Base-by-base conservation (phyloP, 2,888 invertebrate genomes). In the Nomada fabriciana region DNA sequence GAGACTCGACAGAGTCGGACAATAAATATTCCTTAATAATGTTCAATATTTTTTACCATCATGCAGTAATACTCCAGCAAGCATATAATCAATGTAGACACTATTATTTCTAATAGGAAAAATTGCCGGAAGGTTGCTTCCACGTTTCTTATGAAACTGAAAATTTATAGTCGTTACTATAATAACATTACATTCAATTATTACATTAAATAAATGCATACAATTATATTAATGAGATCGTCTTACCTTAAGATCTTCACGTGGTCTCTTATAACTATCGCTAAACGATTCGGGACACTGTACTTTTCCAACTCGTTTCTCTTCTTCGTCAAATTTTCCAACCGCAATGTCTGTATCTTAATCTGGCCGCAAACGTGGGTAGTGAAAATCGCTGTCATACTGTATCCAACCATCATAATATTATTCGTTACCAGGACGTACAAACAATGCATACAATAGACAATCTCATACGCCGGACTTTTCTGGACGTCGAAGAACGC, bases 21-120 rank as follows among this genome's bases (percentile, higher is more conserved):
- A 9, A 7, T 7, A 4, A 36, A 70, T 43, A 29, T 29, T 13
- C 0, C 0, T 7, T 2, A 52, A 23, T 20, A 57, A 25, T 57
- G 23, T 57, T 13, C 3, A 57, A 57, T 57, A n/a, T n/a, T n/a
- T 9, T 63, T 76, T 89, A 92, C 92, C 90, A 86, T 89, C 72
- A 93, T 87, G 36, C 90, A 89, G 76, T 91, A 91, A 81, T 91
- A 92, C 70, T 90, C 91, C 9, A 92, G 85, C 25, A 91, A 88
- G 65, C 93, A 93, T 36, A 92, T 91, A 53, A 89, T 88, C 76
- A 91, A 73, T 0, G 91, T 91, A 23, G 91, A 92, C 1, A 90
- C 89, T 23, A 92, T 59, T n/a, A 92, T 80, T 88, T 93, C 92
- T 20, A 91, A 84, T 18, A 93, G 83, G 23, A 90, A 91, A 50